Percentiles rank a stretch among this genome's conserved stretches.
Evolutionary conservation across 2,797 vertebrate species (phyloP).

Genomic region (Poeciliopsis infans): DNA sequence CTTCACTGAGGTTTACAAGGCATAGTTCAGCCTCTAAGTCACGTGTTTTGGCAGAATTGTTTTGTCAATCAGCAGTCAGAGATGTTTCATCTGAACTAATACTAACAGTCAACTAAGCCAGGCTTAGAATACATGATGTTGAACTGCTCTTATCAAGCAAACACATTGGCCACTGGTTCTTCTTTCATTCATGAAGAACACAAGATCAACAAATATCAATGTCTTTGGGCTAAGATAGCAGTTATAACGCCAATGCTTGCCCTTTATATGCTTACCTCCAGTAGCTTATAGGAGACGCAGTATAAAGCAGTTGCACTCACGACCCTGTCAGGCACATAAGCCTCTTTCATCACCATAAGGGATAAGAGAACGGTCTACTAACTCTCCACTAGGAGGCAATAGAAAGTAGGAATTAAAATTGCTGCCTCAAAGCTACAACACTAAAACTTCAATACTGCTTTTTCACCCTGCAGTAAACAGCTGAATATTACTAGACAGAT

Average conservation of each 20-base stretch:
- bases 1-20: slow-evolving; percentile 71
- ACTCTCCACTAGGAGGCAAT: slow-evolving; percentile 69
- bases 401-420: slow-evolving; percentile 41
- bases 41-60: slow-evolving; percentile 64
- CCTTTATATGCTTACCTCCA: slow-evolving; percentile 48
- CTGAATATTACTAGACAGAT: slow-evolving; percentile 1
- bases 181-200: slow-evolving; percentile 6
- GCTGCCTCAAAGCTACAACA: slow-evolving; percentile 4
- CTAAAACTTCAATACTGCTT: slow-evolving; percentile 6
- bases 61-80: slow-evolving; percentile 77
- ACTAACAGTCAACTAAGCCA: slow-evolving; percentile 40
- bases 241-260: slow-evolving; percentile 32
- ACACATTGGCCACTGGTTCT: slow-evolving; percentile 4
- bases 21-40: slow-evolving; percentile 42
- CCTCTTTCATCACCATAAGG: slow-evolving; percentile 47
- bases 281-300: slow-evolving; percentile 3
- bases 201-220: slow-evolving; percentile 3
- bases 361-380: slow-evolving; percentile 22
- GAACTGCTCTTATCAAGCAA: slow-evolving; percentile 13
- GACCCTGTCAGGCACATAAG: slow-evolving; percentile 51
- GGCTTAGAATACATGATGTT: slow-evolving; percentile 60
- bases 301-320: slow-evolving; percentile 36
- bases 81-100: slow-evolving; percentile 72
- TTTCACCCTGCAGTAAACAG: slow-evolving; percentile 3
- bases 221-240: not conserved